Conservation (phyloP, 2,888 invertebrate species). For the Prostheceraeus crozeri region DNA sequence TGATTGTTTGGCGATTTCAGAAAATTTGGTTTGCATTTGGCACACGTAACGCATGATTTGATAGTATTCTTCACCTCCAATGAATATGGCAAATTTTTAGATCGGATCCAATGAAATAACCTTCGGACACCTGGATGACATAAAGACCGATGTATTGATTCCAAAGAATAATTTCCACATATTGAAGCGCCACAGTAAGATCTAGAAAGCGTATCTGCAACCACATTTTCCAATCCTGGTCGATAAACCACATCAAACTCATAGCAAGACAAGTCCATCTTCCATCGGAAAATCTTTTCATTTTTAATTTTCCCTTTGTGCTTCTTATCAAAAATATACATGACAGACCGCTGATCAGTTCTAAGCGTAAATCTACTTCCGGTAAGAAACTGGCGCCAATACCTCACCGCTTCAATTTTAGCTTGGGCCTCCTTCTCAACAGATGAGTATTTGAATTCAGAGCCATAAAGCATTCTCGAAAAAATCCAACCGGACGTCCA, state of each 20-base stretch:
- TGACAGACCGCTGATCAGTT: slow-evolving; percentile 41
- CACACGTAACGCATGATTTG: slow-evolving; percentile 37
- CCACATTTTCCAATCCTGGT: slow-evolving; percentile 38
- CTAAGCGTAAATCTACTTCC: slow-evolving; percentile 40
- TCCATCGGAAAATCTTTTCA: slow-evolving; percentile 41
- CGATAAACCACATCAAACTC: slow-evolving; percentile 40
- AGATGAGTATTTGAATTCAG: slow-evolving; percentile 19
- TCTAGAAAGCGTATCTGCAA: slow-evolving; percentile 38
- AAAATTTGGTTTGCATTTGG: slow-evolving; percentile 36
- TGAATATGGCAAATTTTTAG: slow-evolving; percentile 37
- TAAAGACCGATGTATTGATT: slow-evolving; percentile 33
- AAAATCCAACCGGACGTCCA: slow-evolving; percentile 36
- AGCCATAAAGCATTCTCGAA: slow-evolving; percentile 10
- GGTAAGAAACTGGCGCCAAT: slow-evolving; percentile 37
- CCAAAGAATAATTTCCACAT: not conserved
- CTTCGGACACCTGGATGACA: slow-evolving; percentile 36
- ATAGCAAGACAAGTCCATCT: slow-evolving; percentile 39
- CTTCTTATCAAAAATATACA: slow-evolving; percentile 39
- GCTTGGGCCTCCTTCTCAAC: slow-evolving; percentile 40
- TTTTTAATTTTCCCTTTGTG: slow-evolving; percentile 41
- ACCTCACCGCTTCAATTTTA: slow-evolving; percentile 38
- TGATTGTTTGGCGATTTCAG: slow-evolving; percentile 23
- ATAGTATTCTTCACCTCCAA: not conserved
- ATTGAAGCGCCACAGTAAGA: slow-evolving; percentile 12
- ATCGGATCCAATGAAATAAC: slow-evolving; percentile 34